These are phyloP conservation scores for Archilochus colubris DNA, from an alignment of 2,113 vertebrate genomes.

Conservation along the genomic window DNA sequence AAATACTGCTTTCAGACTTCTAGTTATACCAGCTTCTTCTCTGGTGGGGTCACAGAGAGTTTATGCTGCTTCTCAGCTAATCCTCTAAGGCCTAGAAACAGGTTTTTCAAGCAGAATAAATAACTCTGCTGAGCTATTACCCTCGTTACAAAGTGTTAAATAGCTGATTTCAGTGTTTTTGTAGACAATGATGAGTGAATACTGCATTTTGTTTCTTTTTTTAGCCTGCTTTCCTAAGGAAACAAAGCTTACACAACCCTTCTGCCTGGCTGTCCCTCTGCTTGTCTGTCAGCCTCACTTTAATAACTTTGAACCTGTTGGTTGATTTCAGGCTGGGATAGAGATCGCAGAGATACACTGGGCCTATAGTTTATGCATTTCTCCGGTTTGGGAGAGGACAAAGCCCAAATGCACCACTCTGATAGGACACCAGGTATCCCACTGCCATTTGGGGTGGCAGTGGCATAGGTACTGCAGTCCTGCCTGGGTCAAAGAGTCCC, in stretches of 20 bases:
- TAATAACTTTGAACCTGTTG: constrained; percentile 45
- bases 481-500: neutral
- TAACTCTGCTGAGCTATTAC: constrained; percentile 61
- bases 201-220: constrained; percentile 65
- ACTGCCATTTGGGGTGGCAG: accelerated
- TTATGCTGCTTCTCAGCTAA: constrained; percentile 59
- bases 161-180: constrained; percentile 70
- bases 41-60: constrained; percentile 14
- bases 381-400: neutral
- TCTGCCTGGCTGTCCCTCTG: constrained; percentile 38
- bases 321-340: neutral
- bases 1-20: constrained; percentile 44
- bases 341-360: neutral
- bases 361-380: neutral
- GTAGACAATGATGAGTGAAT: constrained; percentile 58
- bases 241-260: constrained; percentile 67
- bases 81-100: constrained; percentile 69
- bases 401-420: neutral
- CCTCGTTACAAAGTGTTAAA: constrained; percentile 61
- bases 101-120: constrained; percentile 71
- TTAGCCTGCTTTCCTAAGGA: constrained; percentile 62
- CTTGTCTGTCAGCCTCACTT: constrained; percentile 45
- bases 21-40: constrained; percentile 61
- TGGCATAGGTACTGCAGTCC: accelerated
- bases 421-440: neutral